These are phyloP conservation scores for Ambastaia sidthimunki DNA, from an alignment of 2,797 vertebrate species.

Conservation along the genomic window DNA sequence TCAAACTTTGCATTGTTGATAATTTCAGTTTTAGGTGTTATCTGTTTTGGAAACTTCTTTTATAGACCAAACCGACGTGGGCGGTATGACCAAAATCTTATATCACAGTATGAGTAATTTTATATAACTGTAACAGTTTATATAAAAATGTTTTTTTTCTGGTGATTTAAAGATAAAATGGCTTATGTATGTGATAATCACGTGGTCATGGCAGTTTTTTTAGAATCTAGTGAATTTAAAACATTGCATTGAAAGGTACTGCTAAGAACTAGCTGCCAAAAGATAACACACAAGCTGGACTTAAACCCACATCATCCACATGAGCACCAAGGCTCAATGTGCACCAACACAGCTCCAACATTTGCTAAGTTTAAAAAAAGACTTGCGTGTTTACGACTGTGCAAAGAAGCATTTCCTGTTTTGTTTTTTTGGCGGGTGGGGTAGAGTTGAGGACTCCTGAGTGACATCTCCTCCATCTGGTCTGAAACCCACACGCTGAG, in stretches of 20 bases:
- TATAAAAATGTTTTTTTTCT: too few species aligned
- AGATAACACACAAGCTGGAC: neutral
- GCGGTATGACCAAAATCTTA: too few species aligned
- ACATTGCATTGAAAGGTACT: neutral
- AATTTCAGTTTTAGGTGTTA: too few species aligned
- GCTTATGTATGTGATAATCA: too few species aligned
- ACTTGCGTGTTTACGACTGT: neutral
- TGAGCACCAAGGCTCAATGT: neutral
- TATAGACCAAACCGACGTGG: too few species aligned
- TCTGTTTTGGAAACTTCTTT: too few species aligned
- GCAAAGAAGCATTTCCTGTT: too few species aligned
- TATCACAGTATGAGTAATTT: too few species aligned
- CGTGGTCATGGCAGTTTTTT: neutral
- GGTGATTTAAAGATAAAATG: too few species aligned
- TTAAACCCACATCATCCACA: neutral
- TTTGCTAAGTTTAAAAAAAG: slow-evolving; percentile 16
- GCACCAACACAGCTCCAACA: neutral
- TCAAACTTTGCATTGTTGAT: too few species aligned
- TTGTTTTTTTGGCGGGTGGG: too few species aligned
- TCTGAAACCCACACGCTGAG: slow-evolving; percentile 29
- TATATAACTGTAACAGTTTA: too few species aligned
- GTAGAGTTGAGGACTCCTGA: neutral
- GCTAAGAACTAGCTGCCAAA: neutral
- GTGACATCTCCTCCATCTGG: slow-evolving; percentile 31
- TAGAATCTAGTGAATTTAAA: neutral